Conservation (phyloP, 2,888 invertebrate genomes). For the Cynaeus angustus region DNA sequence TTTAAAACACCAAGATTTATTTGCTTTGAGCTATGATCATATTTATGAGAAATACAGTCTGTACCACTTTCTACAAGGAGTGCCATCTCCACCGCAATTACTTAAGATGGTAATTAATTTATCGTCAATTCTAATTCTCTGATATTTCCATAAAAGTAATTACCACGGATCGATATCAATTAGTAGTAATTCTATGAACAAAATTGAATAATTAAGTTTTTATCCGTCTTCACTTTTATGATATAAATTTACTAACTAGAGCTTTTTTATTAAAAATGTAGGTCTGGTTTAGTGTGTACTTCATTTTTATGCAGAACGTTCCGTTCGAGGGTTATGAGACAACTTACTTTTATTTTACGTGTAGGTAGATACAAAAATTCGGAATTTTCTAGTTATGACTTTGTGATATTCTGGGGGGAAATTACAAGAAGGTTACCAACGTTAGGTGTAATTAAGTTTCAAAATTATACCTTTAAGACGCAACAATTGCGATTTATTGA, state of each 20-base stretch:
- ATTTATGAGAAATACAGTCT: too few relatives aligned
- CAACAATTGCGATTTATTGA: too few relatives aligned
- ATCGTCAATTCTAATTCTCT: not conserved
- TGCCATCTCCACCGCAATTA: too few relatives aligned
- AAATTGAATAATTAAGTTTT: not conserved
- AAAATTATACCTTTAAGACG: too few relatives aligned
- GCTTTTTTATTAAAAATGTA: conserved; percentile 12
- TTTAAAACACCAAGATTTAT: conserved; percentile 1
- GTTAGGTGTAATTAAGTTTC: too few relatives aligned
- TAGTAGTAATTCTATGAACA: too few relatives aligned
- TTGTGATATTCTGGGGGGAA: not conserved
- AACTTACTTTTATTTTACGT: conserved; percentile 25
- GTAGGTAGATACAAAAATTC: conserved; percentile 7
- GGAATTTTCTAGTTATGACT: conserved; percentile 6
- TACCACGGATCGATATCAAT: not conserved
- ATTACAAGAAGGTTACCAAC: too few relatives aligned
- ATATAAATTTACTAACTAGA: conserved; percentile 2
- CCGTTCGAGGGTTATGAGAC: conserved; percentile 22
- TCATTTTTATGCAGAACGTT: conserved; percentile 29
- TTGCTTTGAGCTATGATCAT: too few relatives aligned
- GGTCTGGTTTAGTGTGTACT: conserved; percentile 19
- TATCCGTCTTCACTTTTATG: not conserved
- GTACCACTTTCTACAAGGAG: too few relatives aligned
- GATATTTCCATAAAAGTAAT: not conserved
- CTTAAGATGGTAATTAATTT: not conserved